Conservation (phyloP, 2,888 invertebrate genomes). For the Sesia apiformis region DNA sequence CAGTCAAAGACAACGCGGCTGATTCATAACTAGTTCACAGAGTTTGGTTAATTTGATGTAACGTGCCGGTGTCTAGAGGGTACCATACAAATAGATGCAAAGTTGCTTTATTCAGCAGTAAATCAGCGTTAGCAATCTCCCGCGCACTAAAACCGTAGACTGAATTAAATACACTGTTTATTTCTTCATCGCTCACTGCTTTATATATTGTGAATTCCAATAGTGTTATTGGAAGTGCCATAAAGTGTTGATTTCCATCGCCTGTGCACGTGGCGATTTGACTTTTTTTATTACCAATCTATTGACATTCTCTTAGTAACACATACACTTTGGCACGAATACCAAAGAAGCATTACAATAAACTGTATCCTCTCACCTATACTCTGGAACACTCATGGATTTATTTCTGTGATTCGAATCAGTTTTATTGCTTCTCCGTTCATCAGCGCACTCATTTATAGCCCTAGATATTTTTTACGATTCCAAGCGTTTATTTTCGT, state of each 20-base stretch:
- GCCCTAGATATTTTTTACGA: slow-evolving; percentile 71
- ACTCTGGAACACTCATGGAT: slow-evolving; percentile 55
- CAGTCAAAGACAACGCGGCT: not conserved
- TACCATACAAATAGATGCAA: not conserved
- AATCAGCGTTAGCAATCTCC: slow-evolving; percentile 27
- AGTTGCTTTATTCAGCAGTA: slow-evolving; percentile 14
- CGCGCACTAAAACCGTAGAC: slow-evolving; percentile 9
- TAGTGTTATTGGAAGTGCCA: slow-evolving; percentile 30
- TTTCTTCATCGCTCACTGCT: slow-evolving; percentile 33
- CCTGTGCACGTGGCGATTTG: slow-evolving; percentile 42
- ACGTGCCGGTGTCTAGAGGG: not conserved
- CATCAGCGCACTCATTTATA: slow-evolving; percentile 71
- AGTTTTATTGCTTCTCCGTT: slow-evolving; percentile 68
- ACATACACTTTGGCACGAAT: slow-evolving; percentile 37
- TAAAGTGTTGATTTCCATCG: slow-evolving; percentile 27
- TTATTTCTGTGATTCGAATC: slow-evolving; percentile 70
- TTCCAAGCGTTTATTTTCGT: slow-evolving; percentile 73
- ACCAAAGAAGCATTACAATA: slow-evolving; percentile 41
- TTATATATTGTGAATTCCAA: slow-evolving; percentile 53
- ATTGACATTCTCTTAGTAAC: slow-evolving; percentile 40
- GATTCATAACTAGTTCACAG: not conserved
- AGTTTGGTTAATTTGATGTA: too few species aligned
- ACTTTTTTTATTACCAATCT: slow-evolving; percentile 32
- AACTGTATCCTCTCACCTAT: slow-evolving; percentile 54
- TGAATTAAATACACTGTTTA: slow-evolving; percentile 27